These are phyloP conservation scores for Pitta sordida DNA, from an alignment of 2,113 vertebrate genomes.

Conservation along the genomic window DNA sequence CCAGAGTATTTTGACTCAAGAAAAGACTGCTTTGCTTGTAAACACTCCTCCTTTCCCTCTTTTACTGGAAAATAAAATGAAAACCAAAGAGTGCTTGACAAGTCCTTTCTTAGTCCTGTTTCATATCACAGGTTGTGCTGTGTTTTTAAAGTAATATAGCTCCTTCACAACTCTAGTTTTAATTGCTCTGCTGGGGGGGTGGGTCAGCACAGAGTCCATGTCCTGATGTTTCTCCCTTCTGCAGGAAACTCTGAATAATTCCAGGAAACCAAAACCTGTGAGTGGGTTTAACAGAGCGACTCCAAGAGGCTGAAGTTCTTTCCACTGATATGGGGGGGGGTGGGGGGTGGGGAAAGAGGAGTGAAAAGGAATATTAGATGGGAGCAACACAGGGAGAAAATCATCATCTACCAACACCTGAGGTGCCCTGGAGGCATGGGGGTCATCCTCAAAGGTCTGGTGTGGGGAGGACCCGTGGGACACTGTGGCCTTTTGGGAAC, in stretches of 20 bases:
- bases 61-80: constrained; percentile 22
- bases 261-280: fast-evolving
- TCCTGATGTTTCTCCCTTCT: background rate
- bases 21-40: constrained; percentile 6
- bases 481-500: background rate
- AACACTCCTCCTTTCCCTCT: background rate
- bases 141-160: background rate
- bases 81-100: background rate
- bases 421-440: background rate
- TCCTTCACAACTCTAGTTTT: background rate
- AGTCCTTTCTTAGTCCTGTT: background rate
- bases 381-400: background rate
- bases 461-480: background rate
- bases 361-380: background rate
- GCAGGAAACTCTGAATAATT: background rate
- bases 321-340: background rate
- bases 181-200: background rate
- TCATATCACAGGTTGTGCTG: background rate
- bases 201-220: background rate
- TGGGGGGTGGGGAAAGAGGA: no score
- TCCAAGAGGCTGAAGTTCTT: background rate
- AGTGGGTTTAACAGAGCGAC: background rate
- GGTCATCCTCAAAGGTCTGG: background rate
- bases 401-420: background rate
- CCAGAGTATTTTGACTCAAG: constrained; percentile 15